Evolutionary conservation across 2,888 invertebrate species (phyloP), one percentile per base, ranked within the genome.

Genomic region (Criorhina ranunculi): DNA sequence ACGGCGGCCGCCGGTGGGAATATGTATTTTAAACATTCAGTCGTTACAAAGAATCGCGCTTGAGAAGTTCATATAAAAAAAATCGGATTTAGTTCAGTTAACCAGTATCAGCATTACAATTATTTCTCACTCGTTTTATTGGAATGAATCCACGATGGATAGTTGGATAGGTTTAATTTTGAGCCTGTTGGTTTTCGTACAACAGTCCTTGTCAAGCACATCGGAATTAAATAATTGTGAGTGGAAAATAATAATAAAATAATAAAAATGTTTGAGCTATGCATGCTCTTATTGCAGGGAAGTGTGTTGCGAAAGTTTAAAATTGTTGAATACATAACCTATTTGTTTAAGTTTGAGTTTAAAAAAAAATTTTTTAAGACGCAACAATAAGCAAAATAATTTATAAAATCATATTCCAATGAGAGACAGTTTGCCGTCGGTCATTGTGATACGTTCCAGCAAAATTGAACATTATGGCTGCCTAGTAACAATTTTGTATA

Each of bases 171-270:
- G 33, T 59, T 70, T 64, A n/a, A 33, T 76, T 33, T 29, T 64
- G 8, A 42, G 31, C 31, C 51, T 82, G 0, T 53, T 77, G 33
- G 24, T 35, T 11, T 51, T 66, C 9, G 60, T 82, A 8, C 66
- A 72, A 37, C 8, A 40, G 1, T 77, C 82, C 24, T 59, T 86
- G 29, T 88, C 90, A 53, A 91, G 88, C 62, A 89, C 90, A 86
- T 88, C 90, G 37, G 91, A 91, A 85, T 79, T 91, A 55, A 91
- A 91, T 82, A 91, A 91, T 87, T 91, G 91, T 91, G 88, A 91
- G 91, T 89, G 70, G 9, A 44, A 46, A 33, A 17, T n/a, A 11
- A 37, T 40, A 40, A 12, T 40, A 6, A 15, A 15, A 6, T 6
- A 7, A 0, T 19, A 19, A 29, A 33, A 35, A 7, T 15, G 9